Conservation (phyloP, 2,113 vertebrate species). For the Albula goreensis region DNA sequence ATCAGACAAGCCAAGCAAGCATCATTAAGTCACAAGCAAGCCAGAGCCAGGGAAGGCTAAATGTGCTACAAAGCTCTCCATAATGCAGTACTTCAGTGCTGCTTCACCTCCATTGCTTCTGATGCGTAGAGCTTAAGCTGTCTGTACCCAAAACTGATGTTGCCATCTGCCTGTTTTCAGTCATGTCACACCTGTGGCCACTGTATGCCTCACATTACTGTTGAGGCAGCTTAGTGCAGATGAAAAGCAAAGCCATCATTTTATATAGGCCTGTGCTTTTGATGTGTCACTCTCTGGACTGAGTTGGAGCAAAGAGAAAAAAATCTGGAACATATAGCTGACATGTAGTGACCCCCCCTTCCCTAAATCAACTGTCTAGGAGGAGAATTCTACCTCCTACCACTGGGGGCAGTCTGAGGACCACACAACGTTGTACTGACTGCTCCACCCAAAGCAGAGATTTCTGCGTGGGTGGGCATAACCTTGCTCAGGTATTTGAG, state of each 20-base stretch:
- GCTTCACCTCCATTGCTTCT: not conserved
- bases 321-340: constrained; percentile 13
- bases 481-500: not conserved
- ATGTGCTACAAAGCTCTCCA: not conserved
- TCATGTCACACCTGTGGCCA: not conserved
- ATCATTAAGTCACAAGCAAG: not conserved
- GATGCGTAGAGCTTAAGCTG: not conserved
- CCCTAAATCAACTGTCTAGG: not conserved
- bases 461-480: not conserved
- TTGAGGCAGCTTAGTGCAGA: not conserved
- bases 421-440: not conserved
- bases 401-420: not conserved
- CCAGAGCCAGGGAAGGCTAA: not conserved
- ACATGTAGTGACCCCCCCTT: not conserved
- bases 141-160: not conserved
- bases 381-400: not conserved
- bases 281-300: constrained; percentile 14
- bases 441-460: not conserved
- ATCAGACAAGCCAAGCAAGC: not conserved
- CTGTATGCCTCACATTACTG: not conserved
- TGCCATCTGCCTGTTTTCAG: not conserved
- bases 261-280: constrained; percentile 13
- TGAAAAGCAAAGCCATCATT: constrained; percentile 2
- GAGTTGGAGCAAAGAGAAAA: not conserved
- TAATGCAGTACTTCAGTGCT: not conserved